Evolutionary conservation across 2,113 vertebrate species (phyloP).

Genomic region (rabbit (Oryctolagus cuniculus)): DNA sequence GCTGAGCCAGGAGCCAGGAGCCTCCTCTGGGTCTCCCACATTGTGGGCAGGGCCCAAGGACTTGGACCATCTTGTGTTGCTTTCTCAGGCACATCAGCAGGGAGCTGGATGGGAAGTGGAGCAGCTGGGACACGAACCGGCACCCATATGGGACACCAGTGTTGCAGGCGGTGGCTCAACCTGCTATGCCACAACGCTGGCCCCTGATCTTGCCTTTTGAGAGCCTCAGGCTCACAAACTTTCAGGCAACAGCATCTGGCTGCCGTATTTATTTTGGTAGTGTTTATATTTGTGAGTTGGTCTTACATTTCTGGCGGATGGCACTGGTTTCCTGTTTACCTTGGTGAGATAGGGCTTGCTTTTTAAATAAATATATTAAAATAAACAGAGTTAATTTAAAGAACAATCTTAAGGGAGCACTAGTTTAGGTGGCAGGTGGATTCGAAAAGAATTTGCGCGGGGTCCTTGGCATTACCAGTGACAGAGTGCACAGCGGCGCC

Average conservation of each 20-base stretch:
- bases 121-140: too few relatives aligned
- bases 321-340: slow-evolving; percentile 64
- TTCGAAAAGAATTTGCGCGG: not conserved
- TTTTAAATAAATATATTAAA: slow-evolving; percentile 67
- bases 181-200: too few relatives aligned
- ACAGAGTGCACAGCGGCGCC: not conserved
- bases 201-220: not conserved
- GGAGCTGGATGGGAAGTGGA: too few relatives aligned
- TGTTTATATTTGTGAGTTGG: slow-evolving; percentile 59
- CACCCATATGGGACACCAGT: too few relatives aligned
- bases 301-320: slow-evolving; percentile 55
- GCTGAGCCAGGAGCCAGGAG: too few relatives aligned
- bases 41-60: too few relatives aligned
- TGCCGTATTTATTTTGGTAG: not conserved
- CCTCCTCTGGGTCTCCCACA: too few relatives aligned
- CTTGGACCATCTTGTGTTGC: too few relatives aligned
- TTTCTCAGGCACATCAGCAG: too few relatives aligned
- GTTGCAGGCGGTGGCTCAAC: too few relatives aligned
- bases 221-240: not conserved
- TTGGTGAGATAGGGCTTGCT: slow-evolving; percentile 25
- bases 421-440: not conserved
- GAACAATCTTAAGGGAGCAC: not conserved
- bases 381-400: slow-evolving; percentile 48
- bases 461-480: not conserved
- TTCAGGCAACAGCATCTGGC: not conserved